These are phyloP conservation scores for Celastrina argiolus DNA, from an alignment of 2,888 invertebrate species.

Conservation along the genomic window DNA sequence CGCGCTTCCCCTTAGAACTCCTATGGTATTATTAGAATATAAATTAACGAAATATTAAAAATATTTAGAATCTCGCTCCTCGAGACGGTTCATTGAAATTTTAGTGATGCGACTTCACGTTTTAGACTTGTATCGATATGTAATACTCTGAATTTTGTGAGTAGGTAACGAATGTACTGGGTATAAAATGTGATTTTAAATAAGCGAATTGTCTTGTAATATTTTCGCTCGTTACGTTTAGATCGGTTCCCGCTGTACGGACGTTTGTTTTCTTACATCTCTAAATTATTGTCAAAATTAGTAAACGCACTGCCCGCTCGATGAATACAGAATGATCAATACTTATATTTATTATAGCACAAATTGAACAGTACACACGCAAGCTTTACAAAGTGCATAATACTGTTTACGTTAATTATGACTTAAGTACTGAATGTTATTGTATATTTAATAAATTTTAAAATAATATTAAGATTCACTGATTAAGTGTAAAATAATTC, in stretches of 20 bases:
- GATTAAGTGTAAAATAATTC: slow-evolving; percentile 17
- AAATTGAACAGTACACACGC: slow-evolving; percentile 19
- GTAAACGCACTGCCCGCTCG: slow-evolving; percentile 36
- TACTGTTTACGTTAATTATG: slow-evolving; percentile 33
- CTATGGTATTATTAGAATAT: slow-evolving; percentile 75
- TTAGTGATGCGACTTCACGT: slow-evolving; percentile 64
- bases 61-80: slow-evolving; percentile 74
- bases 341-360: slow-evolving; percentile 19
- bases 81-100: slow-evolving; percentile 68
- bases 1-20: slow-evolving; percentile 61
- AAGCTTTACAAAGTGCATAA: slow-evolving; percentile 35
- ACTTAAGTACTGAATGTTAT: slow-evolving; percentile 35
- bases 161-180: slow-evolving; percentile 62
- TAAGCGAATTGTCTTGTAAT: slow-evolving; percentile 37
- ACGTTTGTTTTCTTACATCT: slow-evolving; percentile 17
- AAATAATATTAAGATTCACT: slow-evolving; percentile 23
- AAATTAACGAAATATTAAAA: slow-evolving; percentile 60
- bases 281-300: slow-evolving; percentile 17
- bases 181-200: slow-evolving; percentile 59
- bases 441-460: slow-evolving; percentile 33
- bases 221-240: slow-evolving; percentile 45
- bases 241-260: slow-evolving; percentile 32
- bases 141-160: slow-evolving; percentile 68
- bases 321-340: slow-evolving; percentile 41
- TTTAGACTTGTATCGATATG: slow-evolving; percentile 64